Base-by-base conservation (phyloP, 1,140 invertebrate species). In the Neodiprion pinetum region DNA sequence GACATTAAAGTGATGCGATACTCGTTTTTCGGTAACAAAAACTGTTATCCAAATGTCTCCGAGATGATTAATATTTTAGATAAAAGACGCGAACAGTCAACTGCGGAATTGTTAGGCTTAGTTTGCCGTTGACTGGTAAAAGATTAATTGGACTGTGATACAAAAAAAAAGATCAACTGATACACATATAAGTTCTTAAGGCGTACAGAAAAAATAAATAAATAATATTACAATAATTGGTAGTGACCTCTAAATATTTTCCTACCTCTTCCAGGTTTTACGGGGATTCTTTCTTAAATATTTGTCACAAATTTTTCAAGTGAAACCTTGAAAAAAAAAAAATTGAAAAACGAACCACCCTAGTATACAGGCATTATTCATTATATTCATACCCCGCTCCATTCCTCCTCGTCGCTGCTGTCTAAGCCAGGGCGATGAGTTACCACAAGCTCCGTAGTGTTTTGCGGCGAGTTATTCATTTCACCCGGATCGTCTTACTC, bases 401-500 rank as follows among this genome's bases (percentile, higher is more conserved):
- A 88, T 74, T 88, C 87, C 53, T 88, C 87, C 71, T 88, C 87
- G 76, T 88, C 87, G 76, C 86, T 88, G 81, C 87, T 87, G 67
- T 85, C 86, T 50, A 82, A 76, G 61, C 81, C 84, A 75, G 81
- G 47, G 48, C 84, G 81, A 71, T 75, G 68, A 75, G 28, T 67
- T 14, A 80, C 72, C 40, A 79, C 80, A 1, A 74, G 72, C 21
- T 85, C 85, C 28, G 28, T 40, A 0, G 83, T 81, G 74, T 80
- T 85, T 75, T 85, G 80, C 61, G 85, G 80, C 50, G 84, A 85
- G 75, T 71, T 83, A 81, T 86, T 87, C 86, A 88, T 86, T 61
- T 17, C n/a, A 9, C 28, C 28, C 28, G 2, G 28, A 40, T 40
- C 28, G 28, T 40, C 2, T 40, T 40, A 40, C 28, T 40, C 28